Conservation (phyloP, 2,888 invertebrate genomes). For the Drosophila parthenogenetica region DNA sequence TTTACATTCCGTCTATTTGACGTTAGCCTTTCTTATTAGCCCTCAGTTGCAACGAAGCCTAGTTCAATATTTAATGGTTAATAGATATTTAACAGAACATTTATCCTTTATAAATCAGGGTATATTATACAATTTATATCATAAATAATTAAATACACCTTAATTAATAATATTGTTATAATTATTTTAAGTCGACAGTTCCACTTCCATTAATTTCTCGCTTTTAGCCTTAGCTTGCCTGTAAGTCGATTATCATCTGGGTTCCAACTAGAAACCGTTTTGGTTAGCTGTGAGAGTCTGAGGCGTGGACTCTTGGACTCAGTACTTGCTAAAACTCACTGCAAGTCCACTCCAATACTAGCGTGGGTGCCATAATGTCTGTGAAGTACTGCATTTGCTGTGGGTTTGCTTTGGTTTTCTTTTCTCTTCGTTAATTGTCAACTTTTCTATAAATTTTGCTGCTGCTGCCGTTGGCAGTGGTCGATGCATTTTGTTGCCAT, state of each 20-base stretch:
- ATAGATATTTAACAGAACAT: too few relatives aligned
- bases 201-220: neutral
- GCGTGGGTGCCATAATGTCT: slow-evolving; percentile 57
- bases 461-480: slow-evolving; percentile 51
- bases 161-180: neutral
- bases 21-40: too few relatives aligned
- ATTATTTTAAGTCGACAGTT: neutral
- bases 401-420: slow-evolving; percentile 37
- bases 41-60: too few relatives aligned
- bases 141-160: too few relatives aligned
- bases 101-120: too few relatives aligned
- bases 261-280: neutral
- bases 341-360: slow-evolving; percentile 10
- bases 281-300: slow-evolving; percentile 33
- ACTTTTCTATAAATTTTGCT: slow-evolving; percentile 59
- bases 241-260: slow-evolving; percentile 4
- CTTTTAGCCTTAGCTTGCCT: neutral
- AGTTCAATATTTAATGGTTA: too few relatives aligned
- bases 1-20: too few relatives aligned
- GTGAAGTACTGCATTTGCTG: neutral
- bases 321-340: slow-evolving; percentile 12
- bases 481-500: slow-evolving; percentile 45
- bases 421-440: slow-evolving; percentile 64
- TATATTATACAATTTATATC: too few relatives aligned
- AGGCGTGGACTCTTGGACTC: slow-evolving; percentile 14